Percentiles rank a stretch among this genome's conserved stretches.
phyloP scores from a whole-genome alignment of 37 sponge, comb jelly and placozoan species.

The Agelas oroides region DNA sequence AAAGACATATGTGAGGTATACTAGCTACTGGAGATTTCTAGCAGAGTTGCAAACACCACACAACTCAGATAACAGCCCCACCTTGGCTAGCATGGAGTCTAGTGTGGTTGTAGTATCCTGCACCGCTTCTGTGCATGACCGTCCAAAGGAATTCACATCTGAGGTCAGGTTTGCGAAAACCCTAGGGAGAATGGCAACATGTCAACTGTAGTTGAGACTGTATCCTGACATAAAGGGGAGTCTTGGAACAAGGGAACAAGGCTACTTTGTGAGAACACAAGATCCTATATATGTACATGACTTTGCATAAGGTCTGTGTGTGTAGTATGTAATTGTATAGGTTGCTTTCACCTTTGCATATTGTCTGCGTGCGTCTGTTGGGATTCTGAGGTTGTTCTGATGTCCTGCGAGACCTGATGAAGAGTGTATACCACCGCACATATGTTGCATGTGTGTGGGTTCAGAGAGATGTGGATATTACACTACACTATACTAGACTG shows the following conservation, averaged over 20 bases:
- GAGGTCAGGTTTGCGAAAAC: not conserved
- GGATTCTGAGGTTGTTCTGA: not conserved
- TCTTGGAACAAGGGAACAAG: no score
- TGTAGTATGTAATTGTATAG: not conserved
- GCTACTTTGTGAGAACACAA: no score
- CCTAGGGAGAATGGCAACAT: not conserved
- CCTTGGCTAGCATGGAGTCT: slow-evolving; percentile 31
- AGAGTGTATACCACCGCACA: not conserved
- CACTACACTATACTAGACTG: no score
- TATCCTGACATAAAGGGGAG: no score
- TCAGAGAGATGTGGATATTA: no score
- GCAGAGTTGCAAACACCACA: not conserved
- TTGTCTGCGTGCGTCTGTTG: slow-evolving; percentile 32
- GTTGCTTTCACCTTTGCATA: slow-evolving; percentile 7
- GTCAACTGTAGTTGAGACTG: no score
- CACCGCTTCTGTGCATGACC: not conserved
- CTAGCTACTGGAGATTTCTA: no score
- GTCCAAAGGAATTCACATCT: not conserved
- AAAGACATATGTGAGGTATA: not conserved
- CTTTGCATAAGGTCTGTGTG: no score
- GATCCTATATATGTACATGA: no score
- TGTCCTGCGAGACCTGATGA: not conserved
- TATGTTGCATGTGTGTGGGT: no score
- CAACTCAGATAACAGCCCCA: not conserved
- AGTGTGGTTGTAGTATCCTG: slow-evolving; percentile 1